phyloP scores from a whole-genome alignment of 2,888 invertebrate genomes.

The Cheilosia vernalis region DNA sequence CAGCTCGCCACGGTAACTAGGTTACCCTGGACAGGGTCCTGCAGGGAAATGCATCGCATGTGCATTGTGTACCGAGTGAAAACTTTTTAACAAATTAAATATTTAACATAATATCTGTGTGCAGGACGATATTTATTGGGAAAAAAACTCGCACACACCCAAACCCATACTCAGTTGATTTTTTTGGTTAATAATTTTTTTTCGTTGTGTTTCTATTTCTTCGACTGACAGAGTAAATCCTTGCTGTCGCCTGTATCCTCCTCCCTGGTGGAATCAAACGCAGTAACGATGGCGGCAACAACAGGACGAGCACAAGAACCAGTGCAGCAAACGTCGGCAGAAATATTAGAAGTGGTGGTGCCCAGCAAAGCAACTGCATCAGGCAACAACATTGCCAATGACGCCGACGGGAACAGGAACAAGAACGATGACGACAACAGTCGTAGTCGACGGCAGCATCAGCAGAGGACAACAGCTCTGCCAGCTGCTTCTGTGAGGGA shows the following conservation, averaged over 20 bases:
- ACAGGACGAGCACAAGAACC: constrained; percentile 40
- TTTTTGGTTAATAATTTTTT: not conserved
- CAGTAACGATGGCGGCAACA: constrained; percentile 32
- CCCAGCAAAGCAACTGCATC: constrained; percentile 60
- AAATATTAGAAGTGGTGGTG: constrained; percentile 59
- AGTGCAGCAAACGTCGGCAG: constrained; percentile 66
- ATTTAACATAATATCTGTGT: constrained; percentile 71
- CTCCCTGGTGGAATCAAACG: constrained; percentile 37
- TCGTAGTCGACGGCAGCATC: constrained; percentile 68
- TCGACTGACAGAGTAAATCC: constrained; percentile 56
- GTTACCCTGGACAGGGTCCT: constrained; percentile 59
- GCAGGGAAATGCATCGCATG: constrained; percentile 14
- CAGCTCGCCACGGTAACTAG: constrained; percentile 28
- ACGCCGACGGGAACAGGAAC: constrained; percentile 50
- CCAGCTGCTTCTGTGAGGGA: constrained; percentile 54
- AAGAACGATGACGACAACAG: constrained; percentile 59
- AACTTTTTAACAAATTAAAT: constrained; percentile 74
- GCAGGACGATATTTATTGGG: constrained; percentile 63
- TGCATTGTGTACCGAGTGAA: constrained; percentile 18
- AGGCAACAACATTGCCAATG: constrained; percentile 49
- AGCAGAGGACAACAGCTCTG: constrained; percentile 32
- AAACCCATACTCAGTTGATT: too few species aligned
- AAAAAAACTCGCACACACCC: not conserved
- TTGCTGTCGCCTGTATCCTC: constrained; percentile 51
- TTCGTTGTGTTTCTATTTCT: constrained; percentile 23